Conservation (phyloP, 2,113 vertebrate species). For the Ceyx cyanopectus region DNA sequence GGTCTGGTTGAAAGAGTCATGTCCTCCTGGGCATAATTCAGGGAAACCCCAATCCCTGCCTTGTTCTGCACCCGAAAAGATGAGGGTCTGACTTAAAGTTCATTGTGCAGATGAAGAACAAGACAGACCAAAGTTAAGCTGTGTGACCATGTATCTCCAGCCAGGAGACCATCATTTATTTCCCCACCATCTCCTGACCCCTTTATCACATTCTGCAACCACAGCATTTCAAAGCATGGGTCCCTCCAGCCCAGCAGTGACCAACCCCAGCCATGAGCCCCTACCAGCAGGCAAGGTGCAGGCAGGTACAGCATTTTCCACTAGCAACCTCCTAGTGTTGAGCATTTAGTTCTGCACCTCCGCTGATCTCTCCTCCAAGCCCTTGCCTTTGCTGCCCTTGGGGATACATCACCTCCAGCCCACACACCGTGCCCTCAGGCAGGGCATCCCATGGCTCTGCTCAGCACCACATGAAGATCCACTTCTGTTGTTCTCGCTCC, state of each 20-base stretch:
- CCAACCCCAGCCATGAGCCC: accelerated
- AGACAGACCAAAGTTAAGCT: neutral
- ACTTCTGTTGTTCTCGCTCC: neutral
- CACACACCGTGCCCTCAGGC: too few relatives aligned
- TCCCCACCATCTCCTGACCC: neutral
- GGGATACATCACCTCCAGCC: neutral
- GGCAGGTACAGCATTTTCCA: neutral
- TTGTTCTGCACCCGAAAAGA: accelerated
- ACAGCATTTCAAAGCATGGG: accelerated
- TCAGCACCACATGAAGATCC: neutral
- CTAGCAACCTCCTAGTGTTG: accelerated
- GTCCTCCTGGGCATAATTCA: neutral
- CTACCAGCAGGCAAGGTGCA: accelerated
- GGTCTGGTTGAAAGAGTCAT: neutral
- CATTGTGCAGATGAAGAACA: neutral
- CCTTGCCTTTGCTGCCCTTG: accelerated
- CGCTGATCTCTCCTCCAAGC: neutral
- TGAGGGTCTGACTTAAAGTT: neutral
- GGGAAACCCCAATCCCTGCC: neutral
- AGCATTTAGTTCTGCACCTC: neutral
- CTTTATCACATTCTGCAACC: accelerated
- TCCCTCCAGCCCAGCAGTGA: neutral
- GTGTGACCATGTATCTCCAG: neutral
- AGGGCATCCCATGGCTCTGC: neutral
- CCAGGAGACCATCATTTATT: neutral